phyloP scores from a whole-genome alignment of 2,888 invertebrate species.

The Conops quadrifasciatus region DNA sequence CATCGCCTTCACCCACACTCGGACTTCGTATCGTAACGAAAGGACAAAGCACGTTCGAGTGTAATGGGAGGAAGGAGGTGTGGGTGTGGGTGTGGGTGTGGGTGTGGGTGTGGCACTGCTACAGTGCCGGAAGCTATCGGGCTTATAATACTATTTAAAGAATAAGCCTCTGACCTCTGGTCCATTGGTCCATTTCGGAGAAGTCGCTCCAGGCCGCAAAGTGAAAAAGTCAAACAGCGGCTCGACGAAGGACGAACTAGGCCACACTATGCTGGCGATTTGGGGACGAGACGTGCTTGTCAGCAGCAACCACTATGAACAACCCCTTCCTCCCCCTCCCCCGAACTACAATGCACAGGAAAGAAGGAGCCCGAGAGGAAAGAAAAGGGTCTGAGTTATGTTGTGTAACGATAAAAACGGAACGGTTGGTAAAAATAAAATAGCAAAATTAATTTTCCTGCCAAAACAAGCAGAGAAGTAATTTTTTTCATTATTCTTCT shows the following conservation, averaged over 20 bases:
- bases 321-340: too few species aligned
- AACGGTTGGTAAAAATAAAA: neutral
- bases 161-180: too few species aligned
- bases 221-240: conserved; percentile 24
- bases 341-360: conserved; percentile 41
- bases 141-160: neutral
- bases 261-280: neutral
- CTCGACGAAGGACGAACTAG: too few species aligned
- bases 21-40: too few species aligned
- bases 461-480: conserved; percentile 6
- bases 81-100: too few species aligned
- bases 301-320: conserved; percentile 17
- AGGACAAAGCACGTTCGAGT: too few species aligned
- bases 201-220: neutral
- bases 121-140: neutral
- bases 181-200: too few species aligned
- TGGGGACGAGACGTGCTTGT: conserved; percentile 12
- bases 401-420: neutral
- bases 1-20: too few species aligned
- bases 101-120: too few species aligned
- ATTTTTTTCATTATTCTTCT: neutral
- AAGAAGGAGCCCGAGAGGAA: neutral
- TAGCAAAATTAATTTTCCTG: conserved; percentile 27
- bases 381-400: neutral
- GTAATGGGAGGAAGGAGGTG: too few species aligned